phyloP scores from a whole-genome alignment of 1,140 invertebrate species.

The Temnothorax curvispinosus region DNA sequence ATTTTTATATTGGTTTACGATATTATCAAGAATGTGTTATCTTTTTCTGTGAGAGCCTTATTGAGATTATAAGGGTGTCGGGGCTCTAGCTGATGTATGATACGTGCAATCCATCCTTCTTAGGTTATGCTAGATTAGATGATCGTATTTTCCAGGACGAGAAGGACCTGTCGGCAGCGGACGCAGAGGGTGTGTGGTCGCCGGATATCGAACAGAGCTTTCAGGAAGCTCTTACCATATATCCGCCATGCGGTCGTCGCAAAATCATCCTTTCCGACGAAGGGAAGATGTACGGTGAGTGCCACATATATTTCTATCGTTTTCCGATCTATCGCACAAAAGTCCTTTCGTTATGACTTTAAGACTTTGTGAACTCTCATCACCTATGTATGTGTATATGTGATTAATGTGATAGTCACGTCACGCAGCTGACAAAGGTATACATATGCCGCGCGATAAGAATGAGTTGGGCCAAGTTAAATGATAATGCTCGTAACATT shows the following conservation, averaged over 20 bases:
- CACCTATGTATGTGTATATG: no score
- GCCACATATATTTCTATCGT: conserved; percentile 73
- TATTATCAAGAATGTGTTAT: background rate
- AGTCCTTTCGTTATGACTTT: background rate
- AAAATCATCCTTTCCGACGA: conserved; percentile 99
- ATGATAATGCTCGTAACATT: background rate
- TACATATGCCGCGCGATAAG: background rate
- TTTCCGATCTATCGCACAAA: background rate
- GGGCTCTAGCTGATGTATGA: background rate
- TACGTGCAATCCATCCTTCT: conserved; percentile 25
- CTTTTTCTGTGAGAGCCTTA: background rate
- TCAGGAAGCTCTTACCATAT: conserved; percentile 99
- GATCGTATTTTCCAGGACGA: conserved; percentile 90
- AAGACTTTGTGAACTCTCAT: background rate
- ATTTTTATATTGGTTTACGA: background rate
- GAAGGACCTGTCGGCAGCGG: conserved; percentile 95
- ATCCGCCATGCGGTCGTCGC: conserved; percentile 99
- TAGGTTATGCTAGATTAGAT: background rate
- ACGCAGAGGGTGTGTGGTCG: conserved; percentile 99
- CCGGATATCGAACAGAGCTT: conserved; percentile 99
- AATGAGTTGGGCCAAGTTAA: background rate
- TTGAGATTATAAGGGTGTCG: background rate
- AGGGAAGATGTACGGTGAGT: conserved; percentile 99
- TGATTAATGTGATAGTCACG: no score
- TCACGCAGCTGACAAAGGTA: no score